Base-by-base conservation (phyloP, 2,113 vertebrate genomes). In the Arothron firmamentum region DNA sequence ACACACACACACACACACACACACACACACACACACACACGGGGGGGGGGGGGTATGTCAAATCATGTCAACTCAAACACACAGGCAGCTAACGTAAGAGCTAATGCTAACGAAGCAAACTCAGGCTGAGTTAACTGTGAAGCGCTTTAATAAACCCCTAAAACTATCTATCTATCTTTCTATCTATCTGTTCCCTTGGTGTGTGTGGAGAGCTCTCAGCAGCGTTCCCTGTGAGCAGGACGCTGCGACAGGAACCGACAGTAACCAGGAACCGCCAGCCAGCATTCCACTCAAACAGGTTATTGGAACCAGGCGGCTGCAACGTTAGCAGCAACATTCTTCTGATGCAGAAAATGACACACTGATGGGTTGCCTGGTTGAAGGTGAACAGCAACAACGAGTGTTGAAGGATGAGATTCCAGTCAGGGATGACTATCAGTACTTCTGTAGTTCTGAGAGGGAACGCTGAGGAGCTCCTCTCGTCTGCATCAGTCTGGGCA, bases 261-360 rank as follows among this genome's bases (percentile, higher is more conserved):
- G 34, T 10, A 38, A 38, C 2, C 34, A 1, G 12, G 34, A 63
- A 19, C 31, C 3, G 15, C 52, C 11, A 20, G 23, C 15, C 63
- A 23, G 42, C 63, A 79, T 82, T 81, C 78, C 80, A 14, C 74
- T 42, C 58, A 64, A 83, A 83, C 85, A 23, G 78, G 85, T 87
- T 82, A 64, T n/a, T 21, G 38, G 31, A 0, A 1, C 19, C 15
- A 6, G 13, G 2, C 9, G 28, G 63, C 20, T 20, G 14, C 5
- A 38, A 12, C 11, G 45, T 46, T 6, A 16, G 12, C n/a, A 55
- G 28, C 25, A 19, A 42, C 46, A 48, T 47, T 59, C 51, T 55
- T 38, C 20, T 23, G 38, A 43, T 6, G 14, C 1, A 5, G 15
- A 18, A 49, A 49, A 45, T 43, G 15, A 3, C 14, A 4, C 31